phyloP scores from a whole-genome alignment of 1,140 invertebrate species.

The Drosophila prosaltans region DNA sequence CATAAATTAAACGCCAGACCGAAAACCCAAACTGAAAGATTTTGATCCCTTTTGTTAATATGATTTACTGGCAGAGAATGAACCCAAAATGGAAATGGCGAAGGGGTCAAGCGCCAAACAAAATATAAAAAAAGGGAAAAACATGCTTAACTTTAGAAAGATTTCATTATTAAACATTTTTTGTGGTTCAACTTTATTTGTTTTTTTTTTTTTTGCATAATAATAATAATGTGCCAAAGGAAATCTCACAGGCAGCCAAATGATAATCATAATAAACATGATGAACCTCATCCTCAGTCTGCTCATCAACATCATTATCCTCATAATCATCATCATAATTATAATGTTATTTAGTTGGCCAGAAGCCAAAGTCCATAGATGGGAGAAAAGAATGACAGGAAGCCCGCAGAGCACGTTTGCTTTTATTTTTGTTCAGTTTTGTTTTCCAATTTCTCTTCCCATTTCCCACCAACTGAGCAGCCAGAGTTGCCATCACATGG shows the following conservation, averaged over 20 bases:
- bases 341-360: conserved; percentile 38
- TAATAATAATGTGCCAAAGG: conserved; percentile 53
- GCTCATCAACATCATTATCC: conserved; percentile 26
- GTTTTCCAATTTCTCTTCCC: conserved; percentile 1
- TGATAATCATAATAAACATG: conserved; percentile 43
- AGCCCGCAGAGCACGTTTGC: conserved; percentile 33
- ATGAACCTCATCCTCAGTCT: not conserved
- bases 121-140: conserved; percentile 30
- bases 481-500: not conserved
- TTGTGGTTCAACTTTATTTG: conserved; percentile 54
- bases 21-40: conserved; percentile 40
- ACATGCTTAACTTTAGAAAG: conserved; percentile 21
- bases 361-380: conserved; percentile 39
- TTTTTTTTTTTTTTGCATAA: conserved; percentile 38
- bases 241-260: conserved; percentile 45
- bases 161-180: conserved; percentile 63
- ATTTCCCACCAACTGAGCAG: conserved; percentile 3
- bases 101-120: not conserved
- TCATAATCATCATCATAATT: conserved; percentile 32
- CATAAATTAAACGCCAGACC: conserved; percentile 67
- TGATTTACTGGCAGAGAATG: conserved; percentile 53
- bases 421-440: conserved; percentile 18
- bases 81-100: not conserved
- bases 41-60: conserved; percentile 55
- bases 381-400: conserved; percentile 40